These are phyloP conservation scores for Empis livida DNA, from an alignment of 2,888 invertebrate genomes.

Conservation along the genomic window DNA sequence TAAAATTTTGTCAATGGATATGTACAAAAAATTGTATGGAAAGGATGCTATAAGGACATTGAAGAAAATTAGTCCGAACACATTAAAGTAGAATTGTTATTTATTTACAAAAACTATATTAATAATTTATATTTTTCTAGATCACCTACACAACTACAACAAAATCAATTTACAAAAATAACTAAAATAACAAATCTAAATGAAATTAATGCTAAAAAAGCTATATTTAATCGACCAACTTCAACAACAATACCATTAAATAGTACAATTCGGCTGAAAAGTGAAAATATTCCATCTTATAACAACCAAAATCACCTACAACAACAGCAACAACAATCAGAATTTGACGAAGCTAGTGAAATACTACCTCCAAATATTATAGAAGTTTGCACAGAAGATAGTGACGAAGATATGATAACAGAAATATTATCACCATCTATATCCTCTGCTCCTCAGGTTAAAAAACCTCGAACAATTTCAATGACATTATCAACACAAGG, in stretches of 20 bases:
- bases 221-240: constrained; percentile 6
- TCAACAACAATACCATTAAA: background rate
- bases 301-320: constrained; percentile 1
- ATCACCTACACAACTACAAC: constrained; percentile 12
- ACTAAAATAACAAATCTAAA: background rate
- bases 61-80: constrained; percentile 24
- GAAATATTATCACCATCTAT: background rate
- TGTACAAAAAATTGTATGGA: constrained; percentile 32
- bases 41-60: constrained; percentile 23
- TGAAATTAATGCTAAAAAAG: constrained; percentile 10
- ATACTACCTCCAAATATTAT: constrained; percentile 16
- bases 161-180: background rate
- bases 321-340: background rate
- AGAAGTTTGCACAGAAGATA: constrained; percentile 13
- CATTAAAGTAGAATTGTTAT: constrained; percentile 18
- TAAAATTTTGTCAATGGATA: constrained; percentile 32
- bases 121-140: constrained; percentile 12
- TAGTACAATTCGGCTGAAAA: constrained; percentile 7
- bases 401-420: constrained; percentile 10
- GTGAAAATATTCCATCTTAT: background rate
- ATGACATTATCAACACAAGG: constrained; percentile 2
- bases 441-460: constrained; percentile 8
- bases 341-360: constrained; percentile 11
- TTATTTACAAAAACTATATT: background rate
- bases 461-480: constrained; percentile 5